phyloP scores from a whole-genome alignment of 2,113 vertebrate species.

The Tychaedon coryphoeus region DNA sequence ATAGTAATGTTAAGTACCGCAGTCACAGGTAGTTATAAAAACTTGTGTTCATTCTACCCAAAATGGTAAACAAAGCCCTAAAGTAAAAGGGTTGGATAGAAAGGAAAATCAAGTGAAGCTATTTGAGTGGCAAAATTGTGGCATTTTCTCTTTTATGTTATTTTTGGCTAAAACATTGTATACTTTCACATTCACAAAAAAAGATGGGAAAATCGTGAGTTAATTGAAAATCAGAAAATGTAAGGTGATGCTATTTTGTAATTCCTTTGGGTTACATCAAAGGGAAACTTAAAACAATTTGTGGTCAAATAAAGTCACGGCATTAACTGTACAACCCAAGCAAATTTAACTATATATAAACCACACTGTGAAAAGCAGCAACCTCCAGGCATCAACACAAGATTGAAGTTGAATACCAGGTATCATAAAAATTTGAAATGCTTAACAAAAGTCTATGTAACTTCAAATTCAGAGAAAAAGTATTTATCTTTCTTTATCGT shows the following conservation, averaged over 20 bases:
- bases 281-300: neutral
- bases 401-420: neutral
- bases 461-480: neutral
- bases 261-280: neutral
- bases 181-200: neutral
- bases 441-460: accelerated
- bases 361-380: neutral
- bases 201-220: neutral
- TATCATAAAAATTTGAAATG: neutral
- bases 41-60: neutral
- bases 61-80: neutral
- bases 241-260: neutral
- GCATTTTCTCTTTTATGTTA: neutral
- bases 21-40: neutral
- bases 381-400: neutral
- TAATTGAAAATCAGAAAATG: neutral
- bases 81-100: neutral
- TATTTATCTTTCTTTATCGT: neutral
- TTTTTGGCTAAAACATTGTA: neutral
- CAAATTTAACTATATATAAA: neutral
- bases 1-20: neutral
- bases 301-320: neutral
- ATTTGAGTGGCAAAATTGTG: neutral
- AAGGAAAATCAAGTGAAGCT: neutral
- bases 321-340: neutral